These are phyloP conservation scores for Drosophila varians DNA, from an alignment of 1,140 invertebrate genomes.

Conservation along the genomic window DNA sequence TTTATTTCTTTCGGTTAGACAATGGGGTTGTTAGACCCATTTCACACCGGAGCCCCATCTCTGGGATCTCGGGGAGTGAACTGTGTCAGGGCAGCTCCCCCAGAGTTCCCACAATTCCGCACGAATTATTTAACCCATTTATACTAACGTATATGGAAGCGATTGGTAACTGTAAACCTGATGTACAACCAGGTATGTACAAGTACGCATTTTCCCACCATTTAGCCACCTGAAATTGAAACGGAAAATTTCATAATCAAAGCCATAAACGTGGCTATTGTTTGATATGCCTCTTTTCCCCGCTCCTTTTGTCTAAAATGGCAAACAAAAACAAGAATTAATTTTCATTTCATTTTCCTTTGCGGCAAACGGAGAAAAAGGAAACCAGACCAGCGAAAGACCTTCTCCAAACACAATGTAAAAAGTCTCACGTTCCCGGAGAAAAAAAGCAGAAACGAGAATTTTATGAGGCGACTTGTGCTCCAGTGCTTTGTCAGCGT, in stretches of 20 bases:
- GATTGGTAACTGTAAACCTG: slow-evolving; percentile 67
- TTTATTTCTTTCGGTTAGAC: slow-evolving; percentile 19
- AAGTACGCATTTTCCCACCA: slow-evolving; percentile 60
- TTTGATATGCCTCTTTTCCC: slow-evolving; percentile 20
- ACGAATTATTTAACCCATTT: slow-evolving; percentile 13
- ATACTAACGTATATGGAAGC: slow-evolving; percentile 23
- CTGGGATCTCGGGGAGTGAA: slow-evolving; percentile 8
- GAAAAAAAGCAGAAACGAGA: slow-evolving; percentile 12
- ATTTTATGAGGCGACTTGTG: slow-evolving; percentile 53
- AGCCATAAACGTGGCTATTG: slow-evolving; percentile 65
- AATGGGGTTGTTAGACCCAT: slow-evolving; percentile 11
- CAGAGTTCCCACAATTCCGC: slow-evolving; percentile 43
- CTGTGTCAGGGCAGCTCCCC: slow-evolving; percentile 14
- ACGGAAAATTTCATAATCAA: slow-evolving; percentile 73
- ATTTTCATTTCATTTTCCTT: slow-evolving; percentile 52
- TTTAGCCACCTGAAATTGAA: slow-evolving; percentile 63
- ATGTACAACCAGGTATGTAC: slow-evolving; percentile 13
- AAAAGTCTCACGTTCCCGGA: slow-evolving; percentile 59
- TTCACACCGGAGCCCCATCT: slow-evolving; percentile 12
- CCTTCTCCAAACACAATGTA: slow-evolving; percentile 6
- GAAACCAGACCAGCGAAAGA: slow-evolving; percentile 6
- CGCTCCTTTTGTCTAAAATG: slow-evolving; percentile 31
- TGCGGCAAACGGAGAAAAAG: slow-evolving; percentile 36
- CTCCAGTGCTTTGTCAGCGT: slow-evolving; percentile 59
- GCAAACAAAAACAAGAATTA: slow-evolving; percentile 52